A percentile compares a stretch with the other conserved stretches of the same genome.
These are phyloP conservation scores for Liasis olivaceus DNA, from an alignment of 2,797 vertebrate genomes.

Conservation along the genomic window DNA sequence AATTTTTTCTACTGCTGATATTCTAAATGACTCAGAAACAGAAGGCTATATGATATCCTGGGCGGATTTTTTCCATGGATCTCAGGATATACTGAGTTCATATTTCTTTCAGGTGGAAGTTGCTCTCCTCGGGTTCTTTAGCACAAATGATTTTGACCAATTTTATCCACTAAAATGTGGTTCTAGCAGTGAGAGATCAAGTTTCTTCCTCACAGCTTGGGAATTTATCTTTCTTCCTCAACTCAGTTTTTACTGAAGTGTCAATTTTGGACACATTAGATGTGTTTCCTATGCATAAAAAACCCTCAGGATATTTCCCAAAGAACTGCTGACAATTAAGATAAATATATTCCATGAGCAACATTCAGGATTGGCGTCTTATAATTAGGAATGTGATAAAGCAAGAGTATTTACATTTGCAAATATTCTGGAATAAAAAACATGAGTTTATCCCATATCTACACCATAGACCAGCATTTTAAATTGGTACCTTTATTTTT, in stretches of 20 bases:
- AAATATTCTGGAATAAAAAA: background rate
- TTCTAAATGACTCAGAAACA: background rate
- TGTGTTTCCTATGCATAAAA: background rate
- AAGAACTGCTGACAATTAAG: background rate
- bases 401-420: background rate
- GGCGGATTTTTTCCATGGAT: background rate
- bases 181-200: background rate
- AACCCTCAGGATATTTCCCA: background rate
- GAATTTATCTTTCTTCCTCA: background rate
- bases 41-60: background rate
- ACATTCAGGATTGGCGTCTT: background rate
- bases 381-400: constrained; percentile 1
- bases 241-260: background rate
- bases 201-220: background rate
- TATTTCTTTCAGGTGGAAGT: background rate
- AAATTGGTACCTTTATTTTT: background rate
- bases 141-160: background rate
- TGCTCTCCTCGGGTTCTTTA: background rate
- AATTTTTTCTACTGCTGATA: background rate
- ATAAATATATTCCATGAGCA: background rate
- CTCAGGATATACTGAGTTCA: background rate
- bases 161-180: background rate
- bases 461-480: background rate
- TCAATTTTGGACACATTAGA: background rate
- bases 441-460: background rate